These are phyloP conservation scores for Myotis brandtii DNA, from an alignment of 2,113 vertebrate genomes.

Conservation along the genomic window DNA sequence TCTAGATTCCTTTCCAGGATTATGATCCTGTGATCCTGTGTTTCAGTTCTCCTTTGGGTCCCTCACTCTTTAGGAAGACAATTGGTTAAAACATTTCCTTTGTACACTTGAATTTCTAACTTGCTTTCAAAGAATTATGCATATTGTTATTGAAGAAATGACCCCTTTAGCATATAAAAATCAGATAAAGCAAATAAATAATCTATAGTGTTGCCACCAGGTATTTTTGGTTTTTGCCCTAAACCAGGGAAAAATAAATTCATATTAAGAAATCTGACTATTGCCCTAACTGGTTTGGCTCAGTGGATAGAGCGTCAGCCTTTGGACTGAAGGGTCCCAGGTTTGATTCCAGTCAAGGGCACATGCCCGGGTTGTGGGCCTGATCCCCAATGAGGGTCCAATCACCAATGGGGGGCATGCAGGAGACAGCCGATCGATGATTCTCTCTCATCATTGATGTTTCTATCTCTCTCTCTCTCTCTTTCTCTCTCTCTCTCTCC, in stretches of 20 bases:
- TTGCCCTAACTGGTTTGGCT: too few relatives aligned
- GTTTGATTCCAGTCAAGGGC: too few relatives aligned
- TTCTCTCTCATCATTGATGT: too few relatives aligned
- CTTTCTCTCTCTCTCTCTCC: too few relatives aligned
- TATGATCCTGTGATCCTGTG: not conserved
- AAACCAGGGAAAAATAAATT: not conserved
- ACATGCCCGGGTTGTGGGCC: too few relatives aligned
- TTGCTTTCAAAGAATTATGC: conserved; percentile 14
- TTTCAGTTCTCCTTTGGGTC: not conserved
- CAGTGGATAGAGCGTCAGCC: too few relatives aligned
- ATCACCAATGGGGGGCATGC: too few relatives aligned
- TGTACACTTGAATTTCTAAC: not conserved
- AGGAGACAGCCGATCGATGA: too few relatives aligned
- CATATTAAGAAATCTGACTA: too few relatives aligned
- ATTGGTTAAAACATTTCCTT: not conserved
- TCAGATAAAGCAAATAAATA: not conserved
- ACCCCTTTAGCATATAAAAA: not conserved
- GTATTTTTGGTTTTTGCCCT: not conserved
- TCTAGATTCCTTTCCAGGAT: not conserved
- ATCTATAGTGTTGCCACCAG: not conserved
- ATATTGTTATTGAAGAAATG: not conserved
- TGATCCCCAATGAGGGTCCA: too few relatives aligned
- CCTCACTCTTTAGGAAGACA: not conserved
- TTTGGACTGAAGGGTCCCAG: too few relatives aligned
- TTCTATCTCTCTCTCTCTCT: too few relatives aligned